phyloP scores from a whole-genome alignment of 1,140 invertebrate species.

The Araneus ventricosus region DNA sequence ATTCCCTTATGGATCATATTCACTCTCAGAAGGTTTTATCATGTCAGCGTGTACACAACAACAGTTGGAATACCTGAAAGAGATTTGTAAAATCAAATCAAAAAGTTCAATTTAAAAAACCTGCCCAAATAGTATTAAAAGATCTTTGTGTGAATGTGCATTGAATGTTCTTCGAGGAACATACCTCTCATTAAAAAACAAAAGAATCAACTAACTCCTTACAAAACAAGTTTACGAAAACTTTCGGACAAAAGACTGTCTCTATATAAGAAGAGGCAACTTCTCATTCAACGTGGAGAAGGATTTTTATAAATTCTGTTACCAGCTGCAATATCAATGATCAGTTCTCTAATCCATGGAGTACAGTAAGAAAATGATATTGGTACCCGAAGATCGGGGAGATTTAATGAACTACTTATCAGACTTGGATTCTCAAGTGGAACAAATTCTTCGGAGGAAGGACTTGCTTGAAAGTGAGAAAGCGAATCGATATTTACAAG shows the following conservation, averaged over 20 bases:
- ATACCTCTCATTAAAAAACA: neutral
- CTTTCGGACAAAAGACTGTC: too few relatives aligned
- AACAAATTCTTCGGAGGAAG: too few relatives aligned
- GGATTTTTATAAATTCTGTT: conserved; percentile 6
- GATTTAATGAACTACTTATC: too few relatives aligned
- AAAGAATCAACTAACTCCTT: too few relatives aligned
- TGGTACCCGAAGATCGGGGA: too few relatives aligned
- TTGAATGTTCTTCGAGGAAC: conserved; percentile 60
- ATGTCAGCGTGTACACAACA: neutral
- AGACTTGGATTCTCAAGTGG: too few relatives aligned
- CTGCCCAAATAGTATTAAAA: conserved; percentile 8
- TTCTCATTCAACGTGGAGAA: too few relatives aligned
- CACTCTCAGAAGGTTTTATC: neutral
- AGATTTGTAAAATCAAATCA: neutral
- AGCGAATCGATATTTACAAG: too few relatives aligned
- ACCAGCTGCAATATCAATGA: neutral
- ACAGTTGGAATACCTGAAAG: neutral
- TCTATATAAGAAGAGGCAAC: conserved; percentile 8
- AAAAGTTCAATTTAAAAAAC: conserved; percentile 18
- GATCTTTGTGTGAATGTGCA: conserved; percentile 54
- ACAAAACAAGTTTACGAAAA: too few relatives aligned
- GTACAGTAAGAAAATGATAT: too few relatives aligned
- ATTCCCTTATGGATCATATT: too few relatives aligned
- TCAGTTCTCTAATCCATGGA: too few relatives aligned
- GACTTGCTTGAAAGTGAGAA: neutral